These are phyloP conservation scores for Thereva nobilitata DNA, from an alignment of 2,888 invertebrate species.

Conservation along the genomic window DNA sequence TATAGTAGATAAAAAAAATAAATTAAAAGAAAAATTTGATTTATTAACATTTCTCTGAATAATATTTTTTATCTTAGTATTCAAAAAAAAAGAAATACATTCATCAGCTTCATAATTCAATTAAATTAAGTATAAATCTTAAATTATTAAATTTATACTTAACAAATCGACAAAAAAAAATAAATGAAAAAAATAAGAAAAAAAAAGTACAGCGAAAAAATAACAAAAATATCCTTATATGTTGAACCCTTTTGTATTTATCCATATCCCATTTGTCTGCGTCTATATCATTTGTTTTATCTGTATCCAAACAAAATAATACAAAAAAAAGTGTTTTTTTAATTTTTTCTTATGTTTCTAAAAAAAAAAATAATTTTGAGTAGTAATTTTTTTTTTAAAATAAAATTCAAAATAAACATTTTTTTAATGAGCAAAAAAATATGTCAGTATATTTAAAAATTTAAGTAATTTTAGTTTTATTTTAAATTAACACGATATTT, in stretches of 20 bases:
- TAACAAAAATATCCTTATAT: conserved; percentile 52
- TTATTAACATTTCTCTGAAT: conserved; percentile 53
- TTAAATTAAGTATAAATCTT: conserved; percentile 12
- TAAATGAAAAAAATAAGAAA: conserved; percentile 36
- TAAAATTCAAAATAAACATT: too few species aligned
- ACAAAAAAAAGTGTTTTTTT: conserved; percentile 43
- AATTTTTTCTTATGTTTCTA: background rate
- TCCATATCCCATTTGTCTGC: conserved; percentile 78
- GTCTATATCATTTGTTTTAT: conserved; percentile 76
- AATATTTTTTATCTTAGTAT: too few species aligned
- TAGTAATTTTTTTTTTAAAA: too few species aligned
- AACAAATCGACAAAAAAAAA: conserved; percentile 33
- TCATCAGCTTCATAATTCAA: background rate
- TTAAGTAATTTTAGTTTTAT: too few species aligned
- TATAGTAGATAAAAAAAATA: conserved; percentile 46
- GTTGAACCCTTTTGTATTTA: conserved; percentile 63
- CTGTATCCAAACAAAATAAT: conserved; percentile 50
- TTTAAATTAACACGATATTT: too few species aligned
- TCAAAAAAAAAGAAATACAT: too few species aligned
- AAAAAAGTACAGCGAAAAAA: conserved; percentile 40
- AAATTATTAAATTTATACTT: conserved; percentile 28
- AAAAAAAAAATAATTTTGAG: too few species aligned
- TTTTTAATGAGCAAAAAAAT: too few species aligned
- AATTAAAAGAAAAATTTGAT: conserved; percentile 59
- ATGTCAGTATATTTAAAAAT: too few species aligned